Conservation (phyloP, 2,888 invertebrate species). For the Agonopterix heracliana region DNA sequence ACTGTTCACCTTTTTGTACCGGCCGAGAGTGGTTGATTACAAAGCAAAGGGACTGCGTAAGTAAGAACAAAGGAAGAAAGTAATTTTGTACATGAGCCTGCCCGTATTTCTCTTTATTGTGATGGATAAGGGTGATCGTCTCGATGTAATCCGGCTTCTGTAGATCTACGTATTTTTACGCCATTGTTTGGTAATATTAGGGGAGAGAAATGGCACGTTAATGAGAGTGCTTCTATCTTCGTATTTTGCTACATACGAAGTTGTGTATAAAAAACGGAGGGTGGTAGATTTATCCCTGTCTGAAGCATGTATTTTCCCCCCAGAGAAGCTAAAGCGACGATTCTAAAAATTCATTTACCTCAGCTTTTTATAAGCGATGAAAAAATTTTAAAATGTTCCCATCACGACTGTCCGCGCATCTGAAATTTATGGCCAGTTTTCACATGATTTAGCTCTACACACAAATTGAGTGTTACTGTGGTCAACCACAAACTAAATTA, state of each 20-base stretch:
- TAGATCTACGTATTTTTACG: constrained; percentile 7
- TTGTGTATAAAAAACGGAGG: constrained; percentile 38
- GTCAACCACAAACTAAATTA: no score
- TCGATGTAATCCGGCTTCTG: constrained; percentile 17
- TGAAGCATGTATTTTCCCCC: constrained; percentile 20
- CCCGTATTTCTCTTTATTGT: constrained; percentile 14
- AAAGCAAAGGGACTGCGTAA: constrained; percentile 26
- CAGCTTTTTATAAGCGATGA: no score
- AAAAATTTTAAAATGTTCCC: no score
- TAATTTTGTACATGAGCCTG: constrained; percentile 30
- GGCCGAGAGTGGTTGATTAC: constrained; percentile 29
- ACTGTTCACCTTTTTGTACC: constrained; percentile 31
- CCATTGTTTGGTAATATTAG: constrained; percentile 46
- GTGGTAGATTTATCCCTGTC: constrained; percentile 37
- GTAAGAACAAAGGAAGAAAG: constrained; percentile 42
- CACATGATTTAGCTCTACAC: no score
- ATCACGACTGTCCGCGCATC: no score
- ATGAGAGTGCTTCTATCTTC: constrained; percentile 43
- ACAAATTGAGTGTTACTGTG: no score
- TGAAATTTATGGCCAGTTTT: no score
- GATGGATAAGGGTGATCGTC: constrained; percentile 24
- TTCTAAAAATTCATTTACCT: background rate
- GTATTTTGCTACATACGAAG: constrained; percentile 28
- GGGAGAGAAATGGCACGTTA: constrained; percentile 52
- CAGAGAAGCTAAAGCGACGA: constrained; percentile 8